A percentile compares a stretch with the other conserved stretches of the same genome.
Conservation (phyloP, 2,113 vertebrate genomes). For the Scatophagus argus region DNA sequence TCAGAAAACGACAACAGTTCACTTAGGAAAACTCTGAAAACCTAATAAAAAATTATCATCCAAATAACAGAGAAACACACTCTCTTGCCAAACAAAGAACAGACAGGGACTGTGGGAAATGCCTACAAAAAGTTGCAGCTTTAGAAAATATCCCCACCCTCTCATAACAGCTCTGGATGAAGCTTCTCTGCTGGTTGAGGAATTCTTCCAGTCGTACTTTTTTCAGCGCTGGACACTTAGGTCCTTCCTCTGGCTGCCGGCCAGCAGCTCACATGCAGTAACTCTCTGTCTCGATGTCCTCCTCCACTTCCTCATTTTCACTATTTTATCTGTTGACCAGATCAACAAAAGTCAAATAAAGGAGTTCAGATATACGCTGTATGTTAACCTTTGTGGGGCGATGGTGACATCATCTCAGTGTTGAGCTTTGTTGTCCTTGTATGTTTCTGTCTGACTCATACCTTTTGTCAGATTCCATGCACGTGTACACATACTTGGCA, state of each 20-base stretch:
- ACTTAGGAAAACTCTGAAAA: background rate
- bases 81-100: background rate
- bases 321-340: background rate
- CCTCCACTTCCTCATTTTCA: background rate
- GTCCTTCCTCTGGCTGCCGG: background rate
- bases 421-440: too few species aligned
- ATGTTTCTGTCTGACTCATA: too few species aligned
- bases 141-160: background rate
- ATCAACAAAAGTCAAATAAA: background rate
- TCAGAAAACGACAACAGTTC: background rate
- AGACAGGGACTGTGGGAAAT: background rate
- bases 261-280: background rate
- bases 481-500: too few species aligned
- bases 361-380: background rate
- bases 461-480: too few species aligned
- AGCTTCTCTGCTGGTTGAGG: too few species aligned
- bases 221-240: background rate
- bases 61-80: background rate
- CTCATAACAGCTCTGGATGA: too few species aligned
- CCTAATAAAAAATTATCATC: background rate
- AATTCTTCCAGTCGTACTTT: background rate
- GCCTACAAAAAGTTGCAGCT: background rate
- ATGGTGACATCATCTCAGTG: too few species aligned
- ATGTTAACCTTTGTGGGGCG: background rate
- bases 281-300: background rate